A percentile compares a stretch with the other conserved stretches of the same genome.
Evolutionary conservation across 2,888 invertebrate genomes (phyloP).

Genomic region (Automeris io): DNA sequence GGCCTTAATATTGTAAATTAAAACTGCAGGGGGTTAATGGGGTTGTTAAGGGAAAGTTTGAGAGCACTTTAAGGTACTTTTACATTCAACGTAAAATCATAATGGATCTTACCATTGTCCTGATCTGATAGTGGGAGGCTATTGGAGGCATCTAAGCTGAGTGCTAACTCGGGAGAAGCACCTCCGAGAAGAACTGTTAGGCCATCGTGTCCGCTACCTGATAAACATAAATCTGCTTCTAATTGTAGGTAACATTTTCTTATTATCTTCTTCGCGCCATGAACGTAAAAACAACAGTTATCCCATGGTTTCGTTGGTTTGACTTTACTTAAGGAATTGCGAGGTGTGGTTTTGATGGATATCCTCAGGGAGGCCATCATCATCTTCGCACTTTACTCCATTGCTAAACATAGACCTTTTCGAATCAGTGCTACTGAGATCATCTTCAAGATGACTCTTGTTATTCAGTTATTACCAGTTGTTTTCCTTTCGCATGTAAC

Average conservation of each 20-base stretch:
- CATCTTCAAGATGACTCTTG: too few relatives aligned
- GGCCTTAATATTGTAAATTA: background rate
- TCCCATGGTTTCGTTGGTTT: too few relatives aligned
- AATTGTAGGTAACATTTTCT: background rate
- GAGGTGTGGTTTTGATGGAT: too few relatives aligned
- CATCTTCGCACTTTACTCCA: too few relatives aligned
- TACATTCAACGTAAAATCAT: background rate
- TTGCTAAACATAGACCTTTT: too few relatives aligned
- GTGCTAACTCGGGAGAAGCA: constrained; percentile 59
- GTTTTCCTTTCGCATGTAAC: too few relatives aligned
- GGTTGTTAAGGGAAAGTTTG: background rate
- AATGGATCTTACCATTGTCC: constrained; percentile 53
- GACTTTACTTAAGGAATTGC: too few relatives aligned
- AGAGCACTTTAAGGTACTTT: background rate
- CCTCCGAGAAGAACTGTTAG: constrained; percentile 58
- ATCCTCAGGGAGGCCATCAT: too few relatives aligned
- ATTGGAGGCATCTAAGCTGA: constrained; percentile 65
- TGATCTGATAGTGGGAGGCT: constrained; percentile 65
- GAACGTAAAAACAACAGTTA: too few relatives aligned
- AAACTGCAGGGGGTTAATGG: background rate
- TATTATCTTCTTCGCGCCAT: too few relatives aligned
- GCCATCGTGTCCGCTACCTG: constrained; percentile 62
- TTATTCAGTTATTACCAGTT: too few relatives aligned
- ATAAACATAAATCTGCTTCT: constrained; percentile 14
- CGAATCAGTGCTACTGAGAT: too few relatives aligned